phyloP scores from a whole-genome alignment of 2,888 invertebrate species.

The Dioctria rufipes region DNA sequence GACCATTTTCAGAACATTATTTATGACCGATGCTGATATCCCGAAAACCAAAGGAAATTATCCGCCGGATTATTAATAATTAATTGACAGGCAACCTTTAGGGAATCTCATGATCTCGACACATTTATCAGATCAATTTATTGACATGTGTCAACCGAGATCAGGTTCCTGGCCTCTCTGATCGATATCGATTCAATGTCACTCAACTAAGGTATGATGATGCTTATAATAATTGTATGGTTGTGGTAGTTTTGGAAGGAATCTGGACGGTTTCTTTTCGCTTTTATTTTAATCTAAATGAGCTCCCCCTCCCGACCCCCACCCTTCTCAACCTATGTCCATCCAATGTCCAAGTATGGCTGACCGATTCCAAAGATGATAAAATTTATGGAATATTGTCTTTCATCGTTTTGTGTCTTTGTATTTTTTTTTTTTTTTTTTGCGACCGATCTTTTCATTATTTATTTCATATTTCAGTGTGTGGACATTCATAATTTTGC shows the following conservation, averaged over 20 bases:
- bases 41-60: constrained; percentile 45
- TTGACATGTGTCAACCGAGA: constrained; percentile 47
- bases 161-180: constrained; percentile 35
- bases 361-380: not conserved
- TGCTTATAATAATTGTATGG: too few relatives aligned
- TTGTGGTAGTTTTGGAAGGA: too few relatives aligned
- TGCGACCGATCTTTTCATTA: not conserved
- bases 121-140: constrained; percentile 49
- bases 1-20: constrained; percentile 42
- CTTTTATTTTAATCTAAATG: too few relatives aligned
- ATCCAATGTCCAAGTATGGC: too few relatives aligned
- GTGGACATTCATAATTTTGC: constrained; percentile 1
- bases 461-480: not conserved
- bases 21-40: constrained; percentile 38
- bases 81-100: constrained; percentile 42
- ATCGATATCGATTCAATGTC: constrained; percentile 48
- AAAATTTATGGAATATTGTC: not conserved
- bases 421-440: not conserved
- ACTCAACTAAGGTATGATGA: constrained; percentile 6
- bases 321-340: too few relatives aligned
- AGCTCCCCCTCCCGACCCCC: too few relatives aligned
- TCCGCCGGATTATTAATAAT: constrained; percentile 45
- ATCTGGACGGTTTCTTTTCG: too few relatives aligned
- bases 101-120: constrained; percentile 38
- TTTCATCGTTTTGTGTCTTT: not conserved